Evolutionary conservation across 2,888 invertebrate genomes (phyloP), one percentile per base, ranked within the genome.

Genomic region (Tortricodes alternella): DNA sequence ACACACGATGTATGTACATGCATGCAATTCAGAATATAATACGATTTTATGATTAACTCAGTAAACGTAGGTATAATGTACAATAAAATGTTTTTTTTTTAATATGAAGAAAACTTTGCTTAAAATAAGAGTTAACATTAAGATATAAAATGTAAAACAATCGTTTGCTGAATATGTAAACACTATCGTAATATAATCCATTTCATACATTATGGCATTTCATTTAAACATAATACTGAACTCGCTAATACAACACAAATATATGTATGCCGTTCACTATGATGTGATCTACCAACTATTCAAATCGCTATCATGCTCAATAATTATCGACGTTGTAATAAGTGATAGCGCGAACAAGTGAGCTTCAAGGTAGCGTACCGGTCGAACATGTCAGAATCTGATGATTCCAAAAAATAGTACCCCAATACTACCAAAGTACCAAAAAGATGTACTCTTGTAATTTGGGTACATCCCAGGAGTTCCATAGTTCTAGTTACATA

Each of bases 1-100:
- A 85, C 88, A 89, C 89, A 85, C 89, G 83, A n/a, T n/a, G n/a
- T n/a, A n/a, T 89, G 87, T 89, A 90, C 89, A 89, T 78, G 83
- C 88, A 85, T 87, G 87, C 85, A 77, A 77, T 78, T 83, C 76
- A 78, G 73, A 80, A 37, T 83, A 83, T 73, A 82, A 73, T 76
- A 76, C 78, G 73, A 70, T 70, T 70, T 71, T 67, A 73, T 71
- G 65, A 73, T 75, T 78, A 83, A 80, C 76, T 76, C 78, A 76
- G 75, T 76, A 81, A 78, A 77, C 70, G 63, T 76, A 82, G n/a
- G n/a, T n/a, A 34, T 58, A 62, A 86, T 88, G 74, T 88, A 88
- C 85, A 83, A 79, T 79, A 77, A 82, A 78, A 76, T 72, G 69
- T 74, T 75, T n/a, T 27, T 27, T 27, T 70, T 68, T 6, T 65